Conservation (phyloP, 2,113 vertebrate species). For the Equus przewalskii region DNA sequence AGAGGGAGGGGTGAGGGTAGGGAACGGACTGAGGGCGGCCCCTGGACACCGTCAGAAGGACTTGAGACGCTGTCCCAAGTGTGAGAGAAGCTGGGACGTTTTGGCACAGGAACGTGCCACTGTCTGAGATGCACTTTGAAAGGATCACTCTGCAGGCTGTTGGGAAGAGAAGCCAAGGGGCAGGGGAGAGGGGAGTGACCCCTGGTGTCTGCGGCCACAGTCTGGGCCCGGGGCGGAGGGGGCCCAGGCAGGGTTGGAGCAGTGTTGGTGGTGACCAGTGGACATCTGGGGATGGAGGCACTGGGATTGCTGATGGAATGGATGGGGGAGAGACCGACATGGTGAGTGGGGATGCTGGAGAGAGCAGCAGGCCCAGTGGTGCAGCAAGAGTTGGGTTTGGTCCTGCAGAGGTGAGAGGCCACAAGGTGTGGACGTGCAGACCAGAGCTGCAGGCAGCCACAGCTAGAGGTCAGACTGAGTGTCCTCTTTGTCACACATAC, state of each 20-base stretch:
- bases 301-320: neutral
- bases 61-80: too few relatives aligned
- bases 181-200: too few relatives aligned
- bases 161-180: neutral
- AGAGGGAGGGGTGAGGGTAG: neutral
- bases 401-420: neutral
- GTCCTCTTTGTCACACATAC: neutral
- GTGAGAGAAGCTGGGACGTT: neutral
- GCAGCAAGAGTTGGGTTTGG: too few relatives aligned
- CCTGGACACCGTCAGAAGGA: neutral
- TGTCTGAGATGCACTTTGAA: neutral
- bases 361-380: too few relatives aligned
- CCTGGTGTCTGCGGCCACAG: neutral
- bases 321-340: neutral
- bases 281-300: neutral
- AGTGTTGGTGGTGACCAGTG: neutral
- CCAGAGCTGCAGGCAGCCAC: neutral
- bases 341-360: too few relatives aligned
- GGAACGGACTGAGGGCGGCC: rapidly evolving
- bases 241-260: too few relatives aligned
- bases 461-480: neutral
- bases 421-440: rapidly evolving
- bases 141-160: neutral
- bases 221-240: rapidly evolving
- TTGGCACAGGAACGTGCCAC: rapidly evolving